These are phyloP conservation scores for Saccopteryx bilineata DNA, from an alignment of 2,113 vertebrate genomes.

Conservation along the genomic window DNA sequence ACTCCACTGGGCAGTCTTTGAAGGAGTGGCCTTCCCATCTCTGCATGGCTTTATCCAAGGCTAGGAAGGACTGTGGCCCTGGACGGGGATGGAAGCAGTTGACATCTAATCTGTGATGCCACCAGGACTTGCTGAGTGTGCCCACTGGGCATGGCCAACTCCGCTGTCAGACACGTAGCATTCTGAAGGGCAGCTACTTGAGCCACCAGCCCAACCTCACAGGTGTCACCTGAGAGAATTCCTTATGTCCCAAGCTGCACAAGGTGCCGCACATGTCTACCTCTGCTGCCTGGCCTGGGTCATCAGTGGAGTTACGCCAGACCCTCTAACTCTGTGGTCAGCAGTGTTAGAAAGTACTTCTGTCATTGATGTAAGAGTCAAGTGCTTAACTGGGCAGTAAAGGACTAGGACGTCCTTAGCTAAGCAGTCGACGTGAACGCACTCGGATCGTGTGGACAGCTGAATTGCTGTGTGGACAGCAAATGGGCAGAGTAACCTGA, in stretches of 20 bases:
- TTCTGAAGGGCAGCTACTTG: not conserved
- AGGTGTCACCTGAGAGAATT: not conserved
- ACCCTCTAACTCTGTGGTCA: not conserved
- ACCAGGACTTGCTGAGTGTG: not conserved
- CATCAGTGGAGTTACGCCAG: rapidly evolving
- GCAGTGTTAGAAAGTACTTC: no score
- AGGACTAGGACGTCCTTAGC: not conserved
- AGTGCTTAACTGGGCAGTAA: not conserved
- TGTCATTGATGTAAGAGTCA: not conserved
- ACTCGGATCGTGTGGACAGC: rapidly evolving
- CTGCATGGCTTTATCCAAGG: not conserved
- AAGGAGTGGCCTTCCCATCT: not conserved
- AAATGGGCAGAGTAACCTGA: not conserved
- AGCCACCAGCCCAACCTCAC: not conserved
- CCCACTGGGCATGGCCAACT: not conserved
- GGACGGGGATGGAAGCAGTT: not conserved
- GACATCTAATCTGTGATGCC: not conserved
- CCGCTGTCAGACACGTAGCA: rapidly evolving
- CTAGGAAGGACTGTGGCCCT: not conserved
- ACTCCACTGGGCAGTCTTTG: rapidly evolving
- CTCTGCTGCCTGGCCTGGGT: not conserved
- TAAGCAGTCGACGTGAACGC: rapidly evolving
- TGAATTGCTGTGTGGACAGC: not conserved
- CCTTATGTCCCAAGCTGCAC: not conserved
- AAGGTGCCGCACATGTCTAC: rapidly evolving